These are phyloP conservation scores for Aphelenchoides avenae DNA, from an alignment of 1,140 invertebrate genomes.

Conservation along the genomic window DNA sequence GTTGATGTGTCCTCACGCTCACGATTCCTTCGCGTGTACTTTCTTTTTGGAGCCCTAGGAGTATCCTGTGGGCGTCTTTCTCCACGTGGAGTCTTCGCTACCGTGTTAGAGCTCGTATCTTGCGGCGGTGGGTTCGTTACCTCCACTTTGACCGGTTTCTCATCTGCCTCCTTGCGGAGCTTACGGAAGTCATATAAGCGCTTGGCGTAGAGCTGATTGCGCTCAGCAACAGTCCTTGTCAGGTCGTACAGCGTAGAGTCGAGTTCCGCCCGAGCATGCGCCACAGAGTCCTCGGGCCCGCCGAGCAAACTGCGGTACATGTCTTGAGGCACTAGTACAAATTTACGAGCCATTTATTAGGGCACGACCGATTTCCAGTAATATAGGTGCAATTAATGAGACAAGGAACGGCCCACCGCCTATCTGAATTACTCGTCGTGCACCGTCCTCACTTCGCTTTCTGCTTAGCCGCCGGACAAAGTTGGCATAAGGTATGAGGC, in stretches of 20 bases:
- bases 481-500: constrained; percentile 10
- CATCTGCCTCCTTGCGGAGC: not conserved
- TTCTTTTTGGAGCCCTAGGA: too few species aligned
- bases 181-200: not conserved
- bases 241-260: not conserved
- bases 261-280: constrained; percentile 1
- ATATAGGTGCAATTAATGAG: constrained; percentile 5
- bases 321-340: constrained; percentile 20
- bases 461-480: constrained; percentile 16
- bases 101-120: too few species aligned
- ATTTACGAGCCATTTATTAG: constrained; percentile 12
- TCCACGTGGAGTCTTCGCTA: too few species aligned
- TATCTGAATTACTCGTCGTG: not conserved
- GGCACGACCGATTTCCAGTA: constrained; percentile 9
- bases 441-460: constrained; percentile 15
- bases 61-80: too few species aligned
- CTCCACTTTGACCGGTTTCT: constrained; percentile 7
- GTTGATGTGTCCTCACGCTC: too few species aligned
- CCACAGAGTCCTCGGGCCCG: too few species aligned
- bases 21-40: too few species aligned
- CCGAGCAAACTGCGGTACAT: constrained; percentile 13
- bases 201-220: constrained; percentile 3
- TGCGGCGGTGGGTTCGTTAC: too few species aligned
- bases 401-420: constrained; percentile 3
- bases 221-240: not conserved